Evolutionary conservation across 2,797 vertebrate genomes (phyloP).

Genomic region (Pseudochirops corinnae): DNA sequence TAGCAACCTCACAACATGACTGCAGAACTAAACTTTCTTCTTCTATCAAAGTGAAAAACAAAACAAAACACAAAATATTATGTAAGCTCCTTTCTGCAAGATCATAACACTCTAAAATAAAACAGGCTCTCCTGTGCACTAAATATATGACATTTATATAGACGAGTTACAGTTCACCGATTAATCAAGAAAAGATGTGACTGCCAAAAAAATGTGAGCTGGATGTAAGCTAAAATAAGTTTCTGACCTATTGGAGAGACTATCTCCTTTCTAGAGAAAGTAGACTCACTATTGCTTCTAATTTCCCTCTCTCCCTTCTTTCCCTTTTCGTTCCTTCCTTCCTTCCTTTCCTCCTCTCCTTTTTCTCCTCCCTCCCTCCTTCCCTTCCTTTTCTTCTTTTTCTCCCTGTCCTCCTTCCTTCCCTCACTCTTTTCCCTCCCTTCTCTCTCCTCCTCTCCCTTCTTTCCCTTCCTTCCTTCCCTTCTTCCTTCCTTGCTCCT

Average conservation of each 20-base stretch:
- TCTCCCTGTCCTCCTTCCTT: not conserved
- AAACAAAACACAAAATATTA: not conserved
- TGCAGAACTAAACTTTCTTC: not conserved
- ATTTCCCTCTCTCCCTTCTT: not conserved
- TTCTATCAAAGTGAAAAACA: not conserved
- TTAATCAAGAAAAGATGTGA: slow-evolving; percentile 34
- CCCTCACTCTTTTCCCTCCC: not conserved
- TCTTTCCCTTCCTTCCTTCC: no score
- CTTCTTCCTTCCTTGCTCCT: no score
- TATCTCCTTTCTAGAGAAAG: slow-evolving; percentile 40
- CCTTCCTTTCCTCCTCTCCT: not conserved
- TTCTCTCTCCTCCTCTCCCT: not conserved
- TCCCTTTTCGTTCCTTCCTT: not conserved
- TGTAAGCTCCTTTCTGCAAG: slow-evolving; percentile 51
- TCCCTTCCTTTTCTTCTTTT: not conserved
- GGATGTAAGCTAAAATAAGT: not conserved
- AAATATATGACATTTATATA: slow-evolving; percentile 29
- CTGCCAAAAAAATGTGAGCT: slow-evolving; percentile 12
- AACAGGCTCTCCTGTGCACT: slow-evolving; percentile 49
- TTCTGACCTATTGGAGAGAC: not conserved
- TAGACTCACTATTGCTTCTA: not conserved
- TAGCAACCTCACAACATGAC: not conserved
- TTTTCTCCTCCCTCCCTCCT: no score
- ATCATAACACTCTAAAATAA: slow-evolving; percentile 56
- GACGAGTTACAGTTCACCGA: slow-evolving; percentile 29